Evolutionary conservation across 2,888 invertebrate genomes (phyloP).

Genomic region (Arge pagana): DNA sequence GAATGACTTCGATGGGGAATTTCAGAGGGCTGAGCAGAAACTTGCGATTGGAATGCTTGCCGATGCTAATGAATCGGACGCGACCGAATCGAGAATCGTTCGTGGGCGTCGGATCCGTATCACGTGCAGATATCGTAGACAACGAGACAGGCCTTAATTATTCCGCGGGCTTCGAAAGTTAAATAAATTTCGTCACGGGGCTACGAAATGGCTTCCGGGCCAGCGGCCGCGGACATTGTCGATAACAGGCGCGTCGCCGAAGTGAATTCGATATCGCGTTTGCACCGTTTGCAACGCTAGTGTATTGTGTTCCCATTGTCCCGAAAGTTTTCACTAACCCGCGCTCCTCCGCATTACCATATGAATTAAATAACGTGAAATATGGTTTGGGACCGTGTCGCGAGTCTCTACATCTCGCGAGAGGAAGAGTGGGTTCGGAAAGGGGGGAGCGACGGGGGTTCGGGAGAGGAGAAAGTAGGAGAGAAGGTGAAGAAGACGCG

Average conservation of each 20-base stretch:
- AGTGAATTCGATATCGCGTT: slow-evolving; percentile 53
- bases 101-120: too few relatives aligned
- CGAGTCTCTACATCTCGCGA: slow-evolving; percentile 31
- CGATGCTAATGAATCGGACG: too few relatives aligned
- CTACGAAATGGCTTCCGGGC: slow-evolving; percentile 54
- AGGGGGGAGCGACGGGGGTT: too few relatives aligned
- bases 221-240: slow-evolving; percentile 52
- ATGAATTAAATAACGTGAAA: slow-evolving; percentile 82
- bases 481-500: too few relatives aligned
- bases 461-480: too few relatives aligned
- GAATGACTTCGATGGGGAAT: too few relatives aligned
- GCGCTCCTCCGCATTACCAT: slow-evolving; percentile 68
- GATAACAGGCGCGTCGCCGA: slow-evolving; percentile 49
- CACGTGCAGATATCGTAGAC: neutral
- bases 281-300: slow-evolving; percentile 34
- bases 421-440: too few relatives aligned
- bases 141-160: slow-evolving; percentile 33
- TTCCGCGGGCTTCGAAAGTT: slow-evolving; percentile 42
- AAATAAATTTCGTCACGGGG: slow-evolving; percentile 50
- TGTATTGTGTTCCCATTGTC: slow-evolving; percentile 52
- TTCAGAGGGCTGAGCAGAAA: too few relatives aligned
- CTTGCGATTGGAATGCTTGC: too few relatives aligned
- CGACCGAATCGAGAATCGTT: too few relatives aligned
- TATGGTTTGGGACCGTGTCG: slow-evolving; percentile 61
- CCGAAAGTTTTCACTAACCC: slow-evolving; percentile 52